Percentiles rank a stretch among this genome's conserved stretches.
phyloP scores from a whole-genome alignment of 2,888 invertebrate genomes.

The Mesorhabditis belari region DNA sequence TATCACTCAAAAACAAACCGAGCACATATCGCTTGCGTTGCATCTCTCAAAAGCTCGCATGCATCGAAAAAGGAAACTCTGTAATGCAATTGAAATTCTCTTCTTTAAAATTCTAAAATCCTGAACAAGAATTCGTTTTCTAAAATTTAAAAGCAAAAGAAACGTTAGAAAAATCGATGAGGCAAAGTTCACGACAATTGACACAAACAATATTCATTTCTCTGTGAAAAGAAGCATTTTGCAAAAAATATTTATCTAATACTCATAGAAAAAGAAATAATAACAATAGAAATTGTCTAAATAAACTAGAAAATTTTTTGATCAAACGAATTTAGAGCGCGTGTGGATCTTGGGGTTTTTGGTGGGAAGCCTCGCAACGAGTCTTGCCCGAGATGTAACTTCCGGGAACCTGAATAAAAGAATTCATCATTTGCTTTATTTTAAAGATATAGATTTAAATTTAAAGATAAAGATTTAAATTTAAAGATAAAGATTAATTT shows the following conservation, averaged over 20 bases:
- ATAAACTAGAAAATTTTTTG: not conserved
- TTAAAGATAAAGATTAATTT: not conserved
- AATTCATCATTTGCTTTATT: slow-evolving; percentile 6
- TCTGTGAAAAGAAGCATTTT: too few species aligned
- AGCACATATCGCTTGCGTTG: too few species aligned
- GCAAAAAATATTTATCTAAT: not conserved
- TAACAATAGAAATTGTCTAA: not conserved
- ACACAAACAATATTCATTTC: not conserved
- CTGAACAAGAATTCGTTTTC: too few species aligned
- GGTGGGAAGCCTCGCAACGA: slow-evolving; percentile 20
- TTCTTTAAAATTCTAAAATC: too few species aligned
- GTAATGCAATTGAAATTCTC: too few species aligned
- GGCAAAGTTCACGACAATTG: not conserved
- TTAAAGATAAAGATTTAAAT: not conserved
- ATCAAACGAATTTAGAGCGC: slow-evolving; percentile 7
- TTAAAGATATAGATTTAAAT: not conserved
- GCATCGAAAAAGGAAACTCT: not conserved
- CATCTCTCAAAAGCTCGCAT: not conserved
- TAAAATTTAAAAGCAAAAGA: not conserved
- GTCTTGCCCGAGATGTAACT: slow-evolving; percentile 38
- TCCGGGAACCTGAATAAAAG: slow-evolving; percentile 27
- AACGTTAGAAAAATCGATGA: not conserved
- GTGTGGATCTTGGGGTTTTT: slow-evolving; percentile 16
- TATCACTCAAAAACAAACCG: too few species aligned
- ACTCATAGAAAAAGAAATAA: not conserved